Conservation (phyloP, 1,140 invertebrate species). For the Hestina assimilis region DNA sequence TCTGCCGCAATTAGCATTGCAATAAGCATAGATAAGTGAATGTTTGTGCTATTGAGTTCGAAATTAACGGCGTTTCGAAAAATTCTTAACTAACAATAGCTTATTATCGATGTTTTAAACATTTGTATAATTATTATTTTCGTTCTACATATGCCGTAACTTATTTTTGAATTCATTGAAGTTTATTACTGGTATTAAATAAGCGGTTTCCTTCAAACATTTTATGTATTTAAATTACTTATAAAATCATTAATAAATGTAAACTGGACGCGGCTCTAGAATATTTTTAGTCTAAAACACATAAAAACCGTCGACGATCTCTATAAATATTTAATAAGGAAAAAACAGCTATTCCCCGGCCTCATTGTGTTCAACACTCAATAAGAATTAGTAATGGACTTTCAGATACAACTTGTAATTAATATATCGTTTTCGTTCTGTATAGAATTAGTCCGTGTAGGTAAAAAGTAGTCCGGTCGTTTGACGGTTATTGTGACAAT, state of each 20-base stretch:
- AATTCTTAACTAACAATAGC: conserved; percentile 21
- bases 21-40: conserved; percentile 68
- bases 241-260: too few species aligned
- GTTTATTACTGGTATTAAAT: neutral
- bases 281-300: too few species aligned
- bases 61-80: conserved; percentile 29
- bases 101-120: conserved; percentile 20
- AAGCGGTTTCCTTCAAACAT: too few species aligned
- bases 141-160: neutral
- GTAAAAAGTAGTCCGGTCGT: too few species aligned
- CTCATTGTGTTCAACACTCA: conserved; percentile 10
- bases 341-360: neutral
- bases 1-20: conserved; percentile 62
- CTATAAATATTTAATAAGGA: too few species aligned
- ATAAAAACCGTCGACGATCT: too few species aligned
- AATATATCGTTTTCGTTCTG: conserved; percentile 15
- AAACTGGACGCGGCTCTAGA: too few species aligned
- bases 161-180: conserved; percentile 4
- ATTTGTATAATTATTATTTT: conserved; percentile 16
- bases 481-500: too few species aligned
- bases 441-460: conserved; percentile 6
- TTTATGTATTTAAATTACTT: too few species aligned
- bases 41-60: conserved; percentile 52
- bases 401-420: conserved; percentile 15
- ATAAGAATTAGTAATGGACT: conserved; percentile 20